Evolutionary conservation across 2,797 vertebrate genomes (phyloP).

Genomic region (Bucorvus abyssinicus): DNA sequence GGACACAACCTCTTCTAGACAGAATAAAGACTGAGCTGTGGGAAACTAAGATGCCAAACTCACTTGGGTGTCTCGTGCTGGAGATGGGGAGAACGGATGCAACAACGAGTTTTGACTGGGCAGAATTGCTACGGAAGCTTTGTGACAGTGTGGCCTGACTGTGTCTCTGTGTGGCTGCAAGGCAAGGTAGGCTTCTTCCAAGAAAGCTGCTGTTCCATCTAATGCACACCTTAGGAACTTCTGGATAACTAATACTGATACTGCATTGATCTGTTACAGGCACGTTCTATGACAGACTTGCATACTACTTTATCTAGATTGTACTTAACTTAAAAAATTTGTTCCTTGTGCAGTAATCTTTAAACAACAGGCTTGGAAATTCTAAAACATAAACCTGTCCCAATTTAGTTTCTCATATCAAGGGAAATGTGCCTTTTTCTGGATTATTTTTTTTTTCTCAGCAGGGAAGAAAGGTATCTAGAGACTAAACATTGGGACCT

Average conservation of each 20-base stretch:
- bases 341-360: neutral
- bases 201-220: neutral
- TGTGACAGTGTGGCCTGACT: neutral
- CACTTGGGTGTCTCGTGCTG: neutral
- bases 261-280: neutral
- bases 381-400: neutral
- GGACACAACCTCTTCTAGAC: neutral
- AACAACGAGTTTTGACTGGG: neutral
- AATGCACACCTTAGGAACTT: neutral
- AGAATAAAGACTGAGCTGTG: neutral
- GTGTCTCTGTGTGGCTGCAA: neutral
- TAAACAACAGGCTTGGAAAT: neutral
- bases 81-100: neutral
- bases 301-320: neutral
- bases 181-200: neutral
- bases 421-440: neutral
- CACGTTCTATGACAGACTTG: neutral
- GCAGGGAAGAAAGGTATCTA: neutral
- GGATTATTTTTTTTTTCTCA: neutral
- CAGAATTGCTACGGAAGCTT: neutral
- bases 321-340: neutral
- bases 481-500: neutral
- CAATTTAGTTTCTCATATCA: neutral
- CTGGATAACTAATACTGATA: neutral
- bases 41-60: neutral